phyloP scores from a whole-genome alignment of 30 jellyfish, hydroid and myxozoan species.

The Pseudorhiza aurosa region DNA sequence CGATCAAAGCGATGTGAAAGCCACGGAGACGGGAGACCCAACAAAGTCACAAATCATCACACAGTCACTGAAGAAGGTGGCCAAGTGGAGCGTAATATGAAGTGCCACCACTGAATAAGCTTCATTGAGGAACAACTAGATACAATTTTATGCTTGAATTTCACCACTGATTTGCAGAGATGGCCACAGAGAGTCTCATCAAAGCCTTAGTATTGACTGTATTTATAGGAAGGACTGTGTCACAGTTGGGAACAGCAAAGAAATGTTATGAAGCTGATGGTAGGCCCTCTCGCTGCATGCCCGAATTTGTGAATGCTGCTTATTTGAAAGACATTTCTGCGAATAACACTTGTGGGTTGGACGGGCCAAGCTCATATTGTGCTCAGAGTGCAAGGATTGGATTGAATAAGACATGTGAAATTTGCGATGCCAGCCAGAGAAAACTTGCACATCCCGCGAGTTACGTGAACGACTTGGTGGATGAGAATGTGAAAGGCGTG shows the following conservation, averaged over 20 bases:
- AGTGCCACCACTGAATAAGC: too few relatives aligned
- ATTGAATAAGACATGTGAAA: conserved; percentile 73
- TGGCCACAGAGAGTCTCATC: too few relatives aligned
- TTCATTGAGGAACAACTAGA: too few relatives aligned
- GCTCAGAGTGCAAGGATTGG: conserved; percentile 92
- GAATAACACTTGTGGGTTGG: conserved; percentile 91
- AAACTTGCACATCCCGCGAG: conserved; percentile 86
- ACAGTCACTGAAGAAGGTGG: too few relatives aligned
- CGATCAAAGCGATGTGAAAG: too few relatives aligned
- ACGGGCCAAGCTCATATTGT: conserved; percentile 69
- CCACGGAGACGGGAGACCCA: too few relatives aligned
- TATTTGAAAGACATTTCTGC: conserved; percentile 75
- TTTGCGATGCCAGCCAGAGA: conserved; percentile 65
- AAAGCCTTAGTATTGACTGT: not conserved
- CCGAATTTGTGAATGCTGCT: conserved; percentile 97
- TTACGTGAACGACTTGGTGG: conserved; percentile 81
- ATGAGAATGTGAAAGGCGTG: conserved; percentile 46
- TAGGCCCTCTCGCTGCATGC: conserved; percentile 92
- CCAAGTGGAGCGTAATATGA: too few relatives aligned
- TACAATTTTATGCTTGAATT: too few relatives aligned
- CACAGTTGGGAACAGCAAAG: conserved; percentile 75
- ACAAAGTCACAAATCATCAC: too few relatives aligned
- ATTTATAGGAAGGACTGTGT: conserved; percentile 10
- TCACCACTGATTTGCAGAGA: too few relatives aligned
- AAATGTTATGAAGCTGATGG: conserved; percentile 89